Conservation (phyloP, 2,797 vertebrate genomes). For the Peromyscus melanophrys region DNA sequence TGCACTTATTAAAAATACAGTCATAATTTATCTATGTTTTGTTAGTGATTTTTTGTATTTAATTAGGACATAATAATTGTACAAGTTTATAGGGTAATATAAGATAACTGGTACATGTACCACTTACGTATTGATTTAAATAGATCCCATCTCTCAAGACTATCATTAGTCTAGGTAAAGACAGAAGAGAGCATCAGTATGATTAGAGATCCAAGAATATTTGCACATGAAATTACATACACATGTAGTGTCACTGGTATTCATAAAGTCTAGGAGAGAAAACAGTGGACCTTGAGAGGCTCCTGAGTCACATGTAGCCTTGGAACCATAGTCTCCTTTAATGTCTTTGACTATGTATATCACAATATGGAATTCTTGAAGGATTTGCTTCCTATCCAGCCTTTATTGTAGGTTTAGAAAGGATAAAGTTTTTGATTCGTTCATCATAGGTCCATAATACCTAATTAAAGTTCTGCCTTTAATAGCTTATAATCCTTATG, state of each 20-base stretch:
- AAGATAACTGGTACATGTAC: background rate
- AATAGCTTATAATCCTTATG: background rate
- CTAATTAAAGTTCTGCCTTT: background rate
- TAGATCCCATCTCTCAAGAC: background rate
- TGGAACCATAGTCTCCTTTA: background rate
- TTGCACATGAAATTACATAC: background rate
- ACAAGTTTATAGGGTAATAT: background rate
- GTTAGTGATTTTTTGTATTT: background rate
- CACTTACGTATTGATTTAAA: background rate
- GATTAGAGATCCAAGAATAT: background rate
- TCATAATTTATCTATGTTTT: background rate
- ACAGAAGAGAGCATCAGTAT: background rate
- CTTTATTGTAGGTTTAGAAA: background rate
- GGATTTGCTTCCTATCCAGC: background rate
- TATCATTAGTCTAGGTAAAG: background rate
- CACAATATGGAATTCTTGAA: background rate
- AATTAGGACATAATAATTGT: background rate
- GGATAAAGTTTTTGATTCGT: background rate
- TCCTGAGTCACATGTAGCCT: background rate
- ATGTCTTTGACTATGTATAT: accelerated
- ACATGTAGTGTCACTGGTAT: background rate
- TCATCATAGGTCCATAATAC: background rate
- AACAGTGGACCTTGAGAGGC: background rate
- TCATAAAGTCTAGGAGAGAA: background rate
- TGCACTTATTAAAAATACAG: background rate